These are phyloP conservation scores for Rhagium mordax DNA, from an alignment of 2,888 invertebrate genomes.

Conservation along the genomic window DNA sequence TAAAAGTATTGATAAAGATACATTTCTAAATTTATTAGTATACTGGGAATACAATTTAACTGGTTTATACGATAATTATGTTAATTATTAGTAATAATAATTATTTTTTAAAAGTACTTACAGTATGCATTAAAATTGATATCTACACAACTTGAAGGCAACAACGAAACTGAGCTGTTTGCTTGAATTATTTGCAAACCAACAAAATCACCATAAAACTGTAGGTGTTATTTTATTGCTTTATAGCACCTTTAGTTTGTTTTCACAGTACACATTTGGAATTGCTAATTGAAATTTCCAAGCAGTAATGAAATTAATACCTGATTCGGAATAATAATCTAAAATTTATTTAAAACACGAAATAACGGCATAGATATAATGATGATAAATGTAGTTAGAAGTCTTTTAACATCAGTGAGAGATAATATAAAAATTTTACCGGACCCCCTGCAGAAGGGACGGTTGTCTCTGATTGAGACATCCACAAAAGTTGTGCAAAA, in stretches of 20 bases:
- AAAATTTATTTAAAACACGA: constrained; percentile 26
- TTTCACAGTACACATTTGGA: not conserved
- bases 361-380: constrained; percentile 36
- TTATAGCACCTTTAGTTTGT: not conserved
- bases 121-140: not conserved
- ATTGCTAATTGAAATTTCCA: not conserved
- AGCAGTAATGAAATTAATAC: no score
- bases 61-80: no score
- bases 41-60: no score
- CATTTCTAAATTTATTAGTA: no score
- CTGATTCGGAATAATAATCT: no score
- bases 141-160: not conserved
- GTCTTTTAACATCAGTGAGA: constrained; percentile 32
- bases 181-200: not conserved
- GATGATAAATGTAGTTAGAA: constrained; percentile 36
- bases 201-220: constrained; percentile 32
- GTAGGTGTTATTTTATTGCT: constrained; percentile 30
- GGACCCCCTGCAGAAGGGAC: constrained; percentile 52
- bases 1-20: no score
- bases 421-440: constrained; percentile 47
- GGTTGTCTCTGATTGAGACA: constrained; percentile 58
- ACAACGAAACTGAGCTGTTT: not conserved
- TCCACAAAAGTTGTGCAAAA: constrained; percentile 62
- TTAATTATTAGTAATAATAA: no score
- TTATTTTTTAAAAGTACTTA: no score